Evolutionary conservation across 2,797 vertebrate genomes (phyloP).

Genomic region (Protosalanx chinensis): DNA sequence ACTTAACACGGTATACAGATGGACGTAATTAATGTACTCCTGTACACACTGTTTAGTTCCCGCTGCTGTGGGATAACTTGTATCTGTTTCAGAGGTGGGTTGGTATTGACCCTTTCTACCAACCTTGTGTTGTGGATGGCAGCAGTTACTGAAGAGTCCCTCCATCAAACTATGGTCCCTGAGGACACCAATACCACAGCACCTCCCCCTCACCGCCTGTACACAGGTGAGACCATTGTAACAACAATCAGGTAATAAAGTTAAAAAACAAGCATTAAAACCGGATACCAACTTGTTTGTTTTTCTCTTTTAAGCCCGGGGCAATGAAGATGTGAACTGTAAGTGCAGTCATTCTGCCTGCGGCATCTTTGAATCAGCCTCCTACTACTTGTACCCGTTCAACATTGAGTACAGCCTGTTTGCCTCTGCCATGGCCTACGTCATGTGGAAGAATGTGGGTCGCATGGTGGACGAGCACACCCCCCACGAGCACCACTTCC

Average conservation of each 20-base stretch:
- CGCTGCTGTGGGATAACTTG: neutral
- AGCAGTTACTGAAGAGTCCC: slow-evolving; percentile 84
- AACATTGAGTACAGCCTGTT: slow-evolving; percentile 98
- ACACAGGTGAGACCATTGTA: slow-evolving; percentile 44
- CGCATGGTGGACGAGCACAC: slow-evolving; percentile 69
- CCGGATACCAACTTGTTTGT: neutral
- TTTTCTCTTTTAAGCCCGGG: slow-evolving; percentile 51
- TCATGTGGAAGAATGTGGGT: slow-evolving; percentile 98
- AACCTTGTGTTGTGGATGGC: slow-evolving; percentile 90
- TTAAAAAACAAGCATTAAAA: neutral
- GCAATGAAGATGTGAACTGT: slow-evolving; percentile 57
- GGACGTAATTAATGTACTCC: neutral
- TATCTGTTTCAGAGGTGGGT: slow-evolving; percentile 73
- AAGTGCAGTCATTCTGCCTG: slow-evolving; percentile 76
- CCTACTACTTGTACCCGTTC: slow-evolving; percentile 92
- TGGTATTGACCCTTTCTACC: slow-evolving; percentile 87
- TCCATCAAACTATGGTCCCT: slow-evolving; percentile 76
- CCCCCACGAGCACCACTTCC: slow-evolving; percentile 70
- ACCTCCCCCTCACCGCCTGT: slow-evolving; percentile 24
- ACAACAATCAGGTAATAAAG: neutral
- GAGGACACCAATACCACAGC: slow-evolving; percentile 28
- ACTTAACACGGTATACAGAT: slow-evolving; percentile 77
- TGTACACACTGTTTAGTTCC: neutral
- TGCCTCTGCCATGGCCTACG: slow-evolving; percentile 89
- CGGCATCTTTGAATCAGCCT: slow-evolving; percentile 81